Percentiles rank a stretch among this genome's conserved stretches.
phyloP scores from a whole-genome alignment of 2,888 invertebrate genomes.

The Aleiodes alternator region DNA sequence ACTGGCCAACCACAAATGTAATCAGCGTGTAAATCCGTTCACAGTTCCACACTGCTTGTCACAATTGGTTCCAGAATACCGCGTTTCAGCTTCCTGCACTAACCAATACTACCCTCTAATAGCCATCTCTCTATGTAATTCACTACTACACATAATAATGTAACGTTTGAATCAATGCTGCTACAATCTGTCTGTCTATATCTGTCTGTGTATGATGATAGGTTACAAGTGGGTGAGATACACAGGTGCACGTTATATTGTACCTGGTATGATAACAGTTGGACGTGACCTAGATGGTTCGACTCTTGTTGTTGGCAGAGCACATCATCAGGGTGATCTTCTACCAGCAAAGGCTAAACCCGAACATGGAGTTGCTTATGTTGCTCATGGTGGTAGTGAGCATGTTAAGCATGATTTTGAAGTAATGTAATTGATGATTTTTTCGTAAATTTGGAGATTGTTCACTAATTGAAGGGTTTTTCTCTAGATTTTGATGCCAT shows the following conservation, averaged over 20 bases:
- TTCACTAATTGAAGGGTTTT: background rate
- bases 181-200: background rate
- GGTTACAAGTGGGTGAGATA: slow-evolving; percentile 65
- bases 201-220: slow-evolving; percentile 29
- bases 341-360: slow-evolving; percentile 62
- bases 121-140: slow-evolving; percentile 8
- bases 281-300: slow-evolving; percentile 71
- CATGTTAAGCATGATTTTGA: slow-evolving; percentile 58
- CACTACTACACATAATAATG: background rate
- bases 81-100: slow-evolving; percentile 6
- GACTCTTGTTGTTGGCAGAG: slow-evolving; percentile 71
- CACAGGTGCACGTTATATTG: slow-evolving; percentile 58
- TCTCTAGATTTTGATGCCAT: slow-evolving; percentile 63
- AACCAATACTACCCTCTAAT: background rate
- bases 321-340: slow-evolving; percentile 57
- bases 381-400: slow-evolving; percentile 55
- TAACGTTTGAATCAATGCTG: slow-evolving; percentile 2
- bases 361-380: slow-evolving; percentile 59
- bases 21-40: slow-evolving; percentile 46
- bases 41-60: slow-evolving; percentile 39
- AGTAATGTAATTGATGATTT: slow-evolving; percentile 42
- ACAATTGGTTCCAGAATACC: slow-evolving; percentile 45
- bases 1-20: slow-evolving; percentile 38
- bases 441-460: background rate
- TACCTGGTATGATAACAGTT: slow-evolving; percentile 65